Evolutionary conservation across 2,113 vertebrate genomes (phyloP).

Genomic region (Cromileptes altivelis): DNA sequence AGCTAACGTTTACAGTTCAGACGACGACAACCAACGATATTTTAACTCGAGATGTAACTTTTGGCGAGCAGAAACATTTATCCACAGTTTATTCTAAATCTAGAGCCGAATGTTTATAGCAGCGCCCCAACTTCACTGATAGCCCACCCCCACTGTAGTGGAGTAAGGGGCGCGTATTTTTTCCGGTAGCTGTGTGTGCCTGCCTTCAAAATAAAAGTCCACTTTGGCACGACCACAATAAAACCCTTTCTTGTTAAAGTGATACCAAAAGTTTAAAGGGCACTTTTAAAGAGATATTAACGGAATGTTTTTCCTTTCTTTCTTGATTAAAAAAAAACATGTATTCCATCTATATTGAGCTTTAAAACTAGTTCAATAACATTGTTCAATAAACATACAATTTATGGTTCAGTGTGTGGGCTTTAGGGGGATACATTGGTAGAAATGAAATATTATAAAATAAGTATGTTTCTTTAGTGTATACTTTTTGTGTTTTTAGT

Average conservation of each 20-base stretch:
- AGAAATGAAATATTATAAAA: too few species aligned
- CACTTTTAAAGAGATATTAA: too few species aligned
- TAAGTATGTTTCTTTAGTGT: too few species aligned
- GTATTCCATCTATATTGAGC: too few species aligned
- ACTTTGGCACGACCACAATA: neutral
- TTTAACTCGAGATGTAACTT: neutral
- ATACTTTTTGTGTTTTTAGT: too few species aligned
- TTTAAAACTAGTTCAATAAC: too few species aligned
- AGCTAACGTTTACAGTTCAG: neutral
- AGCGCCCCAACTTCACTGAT: neutral
- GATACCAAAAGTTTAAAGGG: neutral
- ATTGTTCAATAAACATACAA: too few species aligned
- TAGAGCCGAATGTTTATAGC: neutral
- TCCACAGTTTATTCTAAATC: neutral
- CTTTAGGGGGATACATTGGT: too few species aligned
- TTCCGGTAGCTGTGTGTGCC: neutral
- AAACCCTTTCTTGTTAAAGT: neutral
- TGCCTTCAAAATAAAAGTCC: conserved; percentile 69
- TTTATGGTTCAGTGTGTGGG: too few species aligned
- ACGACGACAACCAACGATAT: neutral
- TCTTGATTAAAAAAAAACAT: too few species aligned
- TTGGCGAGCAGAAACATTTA: neutral
- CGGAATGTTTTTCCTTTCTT: too few species aligned
- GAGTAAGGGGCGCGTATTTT: conserved; percentile 18
- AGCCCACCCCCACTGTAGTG: neutral